Evolutionary conservation across 2,888 invertebrate genomes (phyloP).

Genomic region (Megamerina dolium): DNA sequence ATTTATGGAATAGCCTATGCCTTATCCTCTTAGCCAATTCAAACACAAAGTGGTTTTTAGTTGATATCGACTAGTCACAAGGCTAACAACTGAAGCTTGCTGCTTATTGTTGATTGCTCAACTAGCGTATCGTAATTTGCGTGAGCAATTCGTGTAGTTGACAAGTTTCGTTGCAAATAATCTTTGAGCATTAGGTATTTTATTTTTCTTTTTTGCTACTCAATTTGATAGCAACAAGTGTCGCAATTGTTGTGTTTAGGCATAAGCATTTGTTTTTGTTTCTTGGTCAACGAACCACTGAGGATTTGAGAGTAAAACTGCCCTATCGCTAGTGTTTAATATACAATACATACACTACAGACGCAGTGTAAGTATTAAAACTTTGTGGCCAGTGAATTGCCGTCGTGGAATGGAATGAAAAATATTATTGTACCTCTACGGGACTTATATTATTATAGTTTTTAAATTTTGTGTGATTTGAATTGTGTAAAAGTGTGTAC

Average conservation of each 20-base stretch:
- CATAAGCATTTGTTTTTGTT: not conserved
- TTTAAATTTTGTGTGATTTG: not conserved
- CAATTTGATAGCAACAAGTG: not conserved
- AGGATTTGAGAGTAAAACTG: no score
- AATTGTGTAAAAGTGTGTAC: not conserved
- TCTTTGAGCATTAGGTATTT: not conserved
- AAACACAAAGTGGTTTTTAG: slow-evolving; percentile 50
- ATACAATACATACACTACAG: no score
- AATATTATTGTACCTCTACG: not conserved
- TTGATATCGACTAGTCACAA: slow-evolving; percentile 51
- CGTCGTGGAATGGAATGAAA: no score
- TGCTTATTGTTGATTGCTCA: slow-evolving; percentile 5
- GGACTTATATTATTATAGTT: not conserved
- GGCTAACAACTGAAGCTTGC: slow-evolving; percentile 46
- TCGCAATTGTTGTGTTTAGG: slow-evolving; percentile 1
- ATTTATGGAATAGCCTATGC: no score
- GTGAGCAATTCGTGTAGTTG: no score
- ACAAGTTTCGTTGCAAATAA: no score
- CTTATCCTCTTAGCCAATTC: no score
- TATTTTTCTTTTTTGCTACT: not conserved
- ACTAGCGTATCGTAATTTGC: no score
- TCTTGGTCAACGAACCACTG: not conserved
- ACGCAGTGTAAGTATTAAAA: no score
- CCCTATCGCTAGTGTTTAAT: no score
- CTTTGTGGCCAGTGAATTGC: no score